phyloP scores from a whole-genome alignment of 2,113 vertebrate genomes.

The Sterrhoptilus dennistouni region DNA sequence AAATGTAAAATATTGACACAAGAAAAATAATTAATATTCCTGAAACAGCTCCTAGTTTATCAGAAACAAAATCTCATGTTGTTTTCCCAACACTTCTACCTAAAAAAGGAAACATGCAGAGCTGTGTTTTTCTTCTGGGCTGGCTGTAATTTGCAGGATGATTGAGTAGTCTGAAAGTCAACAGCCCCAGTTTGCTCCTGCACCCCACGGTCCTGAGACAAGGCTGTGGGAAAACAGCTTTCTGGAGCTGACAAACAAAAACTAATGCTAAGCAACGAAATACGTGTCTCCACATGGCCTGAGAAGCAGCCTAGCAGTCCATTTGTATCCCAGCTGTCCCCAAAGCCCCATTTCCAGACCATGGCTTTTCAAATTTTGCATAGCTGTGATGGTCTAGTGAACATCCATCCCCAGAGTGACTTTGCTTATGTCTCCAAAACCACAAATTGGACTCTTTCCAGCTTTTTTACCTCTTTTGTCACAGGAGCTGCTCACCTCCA shows the following conservation, averaged over 20 bases:
- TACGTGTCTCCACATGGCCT: neutral
- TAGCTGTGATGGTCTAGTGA: slow-evolving; percentile 40
- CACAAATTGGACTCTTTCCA: neutral
- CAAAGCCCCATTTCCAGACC: neutral
- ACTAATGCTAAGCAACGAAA: neutral
- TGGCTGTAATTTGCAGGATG: slow-evolving; percentile 36
- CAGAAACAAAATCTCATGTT: slow-evolving; percentile 41
- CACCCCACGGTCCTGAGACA: neutral
- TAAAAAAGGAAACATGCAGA: slow-evolving; percentile 48
- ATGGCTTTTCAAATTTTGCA: neutral
- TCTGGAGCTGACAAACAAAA: slow-evolving; percentile 31
- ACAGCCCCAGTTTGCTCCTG: slow-evolving; percentile 17
- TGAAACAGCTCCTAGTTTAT: slow-evolving; percentile 44
- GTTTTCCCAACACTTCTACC: slow-evolving; percentile 48
- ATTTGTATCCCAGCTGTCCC: slow-evolving; percentile 38
- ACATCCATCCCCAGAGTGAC: neutral
- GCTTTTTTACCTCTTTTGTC: neutral
- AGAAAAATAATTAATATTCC: slow-evolving; percentile 29
- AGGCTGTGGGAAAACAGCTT: slow-evolving; percentile 54
- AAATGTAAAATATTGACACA: slow-evolving; percentile 2
- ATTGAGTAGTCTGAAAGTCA: slow-evolving; percentile 54
- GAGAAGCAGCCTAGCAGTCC: slow-evolving; percentile 8
- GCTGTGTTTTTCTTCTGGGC: slow-evolving; percentile 14
- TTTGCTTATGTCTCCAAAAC: neutral
- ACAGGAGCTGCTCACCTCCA: neutral